Evolutionary conservation across 2,888 invertebrate species (phyloP), one percentile per base, ranked within the genome.

Genomic region (Ennomos erosarius): DNA sequence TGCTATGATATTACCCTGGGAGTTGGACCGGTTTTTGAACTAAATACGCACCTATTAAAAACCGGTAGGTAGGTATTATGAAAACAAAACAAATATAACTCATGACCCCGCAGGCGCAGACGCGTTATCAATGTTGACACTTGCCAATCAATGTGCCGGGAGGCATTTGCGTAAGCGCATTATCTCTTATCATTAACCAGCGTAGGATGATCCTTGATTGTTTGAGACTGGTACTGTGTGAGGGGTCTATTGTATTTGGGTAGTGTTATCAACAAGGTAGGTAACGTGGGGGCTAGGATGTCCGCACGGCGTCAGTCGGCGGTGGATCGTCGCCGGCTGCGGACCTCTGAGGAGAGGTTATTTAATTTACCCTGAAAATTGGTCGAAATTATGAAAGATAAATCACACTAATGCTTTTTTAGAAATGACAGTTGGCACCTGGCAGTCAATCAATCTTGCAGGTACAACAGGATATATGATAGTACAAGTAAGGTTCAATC

Each of bases 131-230:
- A 34, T 87, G 79, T 88, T 90, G 86, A 90, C 85, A 85, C 73
- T 87, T 79, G 82, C 80, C 83, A 83, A 87, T 87, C 84, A 79
- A 83, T 79, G 62, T 78, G 70, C 70, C 78, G 78, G 82, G 82
- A 86, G 85, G 79, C 85, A 87, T 88, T 90, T 90, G 90, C 91
- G 90, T 90, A 90, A 89, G 88, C 81, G 78, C 62, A 70, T 74
- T 81, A 82, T 83, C 81, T 75, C 6, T n/a, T 64, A 74, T 70
- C 69, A 42, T 33, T 16, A 39, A 73, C 88, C 84, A 85, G 9
- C 51, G 0, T 68, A 69, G 55, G 0, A 39, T 63, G 82, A 78
- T 9, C 79, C 52, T 35, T 65, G n/a, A 34, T 38, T 16, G 40
- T 26, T 1, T 10, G 48, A 37, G 13, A 48, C 16, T 55, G 40